A percentile compares a stretch with the other conserved stretches of the same genome.
These are phyloP conservation scores for Bugula neritina DNA, from an alignment of 2,888 invertebrate species.

Conservation along the genomic window DNA sequence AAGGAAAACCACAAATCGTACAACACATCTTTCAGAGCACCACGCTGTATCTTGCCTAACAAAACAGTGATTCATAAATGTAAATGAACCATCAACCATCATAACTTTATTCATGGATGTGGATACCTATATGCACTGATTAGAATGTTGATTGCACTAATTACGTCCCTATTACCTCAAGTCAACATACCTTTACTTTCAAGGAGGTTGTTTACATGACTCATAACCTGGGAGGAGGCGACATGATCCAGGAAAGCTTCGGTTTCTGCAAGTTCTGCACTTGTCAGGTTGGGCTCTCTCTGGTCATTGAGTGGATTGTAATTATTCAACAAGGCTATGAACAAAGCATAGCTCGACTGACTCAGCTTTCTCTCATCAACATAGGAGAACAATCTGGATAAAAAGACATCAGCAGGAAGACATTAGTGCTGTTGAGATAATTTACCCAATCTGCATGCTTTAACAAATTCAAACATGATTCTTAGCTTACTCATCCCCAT, in stretches of 20 bases:
- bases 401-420: no score
- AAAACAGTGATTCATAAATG: no score
- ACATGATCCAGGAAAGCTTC: constrained; percentile 72
- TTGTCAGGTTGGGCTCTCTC: constrained; percentile 70
- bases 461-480: background rate
- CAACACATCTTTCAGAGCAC: constrained; percentile 44
- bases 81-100: no score
- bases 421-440: no score
- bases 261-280: constrained; percentile 67
- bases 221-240: constrained; percentile 70
- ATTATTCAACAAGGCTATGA: constrained; percentile 73
- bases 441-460: no score
- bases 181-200: constrained; percentile 55
- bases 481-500: background rate
- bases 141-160: no score
- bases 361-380: constrained; percentile 35
- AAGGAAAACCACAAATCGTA: constrained; percentile 60
- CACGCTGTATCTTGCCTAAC: constrained; percentile 9
- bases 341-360: constrained; percentile 64
- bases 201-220: constrained; percentile 65
- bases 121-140: no score
- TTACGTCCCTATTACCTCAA: no score
- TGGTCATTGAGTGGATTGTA: constrained; percentile 65
- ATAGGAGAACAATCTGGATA: constrained; percentile 36
- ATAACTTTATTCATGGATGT: no score